phyloP scores from a whole-genome alignment of 2,797 vertebrate genomes.

The Rhyacichthys aspro region DNA sequence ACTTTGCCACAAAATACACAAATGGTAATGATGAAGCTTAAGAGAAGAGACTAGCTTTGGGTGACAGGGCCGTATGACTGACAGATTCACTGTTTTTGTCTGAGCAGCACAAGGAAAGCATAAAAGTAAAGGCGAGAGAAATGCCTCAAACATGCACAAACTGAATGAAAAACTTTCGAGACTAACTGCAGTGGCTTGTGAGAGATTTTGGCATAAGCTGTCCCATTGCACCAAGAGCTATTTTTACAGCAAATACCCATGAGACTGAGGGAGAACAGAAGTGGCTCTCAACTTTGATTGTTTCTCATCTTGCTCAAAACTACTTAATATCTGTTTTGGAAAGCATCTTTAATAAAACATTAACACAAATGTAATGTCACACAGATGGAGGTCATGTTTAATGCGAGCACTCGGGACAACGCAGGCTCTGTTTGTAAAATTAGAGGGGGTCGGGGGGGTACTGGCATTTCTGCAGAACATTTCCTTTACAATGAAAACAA shows the following conservation, averaged over 20 bases:
- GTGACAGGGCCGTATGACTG: slow-evolving; percentile 59
- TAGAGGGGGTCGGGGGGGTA: slow-evolving; percentile 26
- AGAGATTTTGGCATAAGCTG: slow-evolving; percentile 78
- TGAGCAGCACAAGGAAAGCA: slow-evolving; percentile 43
- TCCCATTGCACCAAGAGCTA: slow-evolving; percentile 77
- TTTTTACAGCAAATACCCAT: slow-evolving; percentile 78
- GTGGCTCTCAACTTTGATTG: slow-evolving; percentile 75
- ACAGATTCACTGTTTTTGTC: slow-evolving; percentile 52
- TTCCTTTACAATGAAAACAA: slow-evolving; percentile 89
- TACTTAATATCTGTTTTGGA: slow-evolving; percentile 42
- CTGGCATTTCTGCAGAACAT: slow-evolving; percentile 82
- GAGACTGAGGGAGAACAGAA: slow-evolving; percentile 66
- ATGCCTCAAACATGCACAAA: slow-evolving; percentile 62
- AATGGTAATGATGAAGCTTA: slow-evolving; percentile 29
- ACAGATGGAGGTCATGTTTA: slow-evolving; percentile 73
- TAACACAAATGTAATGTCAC: slow-evolving; percentile 60
- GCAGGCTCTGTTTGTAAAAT: slow-evolving; percentile 51
- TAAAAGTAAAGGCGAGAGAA: slow-evolving; percentile 50
- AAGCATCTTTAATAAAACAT: slow-evolving; percentile 56
- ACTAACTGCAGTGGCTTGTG: slow-evolving; percentile 67
- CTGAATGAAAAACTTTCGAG: slow-evolving; percentile 70
- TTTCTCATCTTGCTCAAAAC: slow-evolving; percentile 40
- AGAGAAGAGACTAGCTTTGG: slow-evolving; percentile 29
- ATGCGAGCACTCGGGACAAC: slow-evolving; percentile 56
- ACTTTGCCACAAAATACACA: slow-evolving; percentile 58